Evolutionary conservation across 2,888 invertebrate species (phyloP).

Genomic region (Noctuana brunneofusca): DNA sequence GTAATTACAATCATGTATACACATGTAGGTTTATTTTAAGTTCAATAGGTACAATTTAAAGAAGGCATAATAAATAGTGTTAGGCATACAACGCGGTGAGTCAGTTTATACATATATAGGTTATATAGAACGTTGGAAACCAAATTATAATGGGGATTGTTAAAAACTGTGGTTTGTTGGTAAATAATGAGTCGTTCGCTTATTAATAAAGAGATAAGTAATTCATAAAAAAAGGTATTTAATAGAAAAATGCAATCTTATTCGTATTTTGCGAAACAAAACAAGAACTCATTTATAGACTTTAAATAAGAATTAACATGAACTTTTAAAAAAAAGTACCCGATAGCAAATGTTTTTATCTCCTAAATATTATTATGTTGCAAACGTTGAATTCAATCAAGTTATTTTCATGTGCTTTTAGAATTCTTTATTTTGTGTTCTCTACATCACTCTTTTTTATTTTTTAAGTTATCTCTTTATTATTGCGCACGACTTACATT

Average conservation of each 20-base stretch:
- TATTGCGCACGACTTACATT: neutral
- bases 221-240: too few species aligned
- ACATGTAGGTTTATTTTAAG: conserved; percentile 38
- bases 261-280: too few species aligned
- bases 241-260: too few species aligned
- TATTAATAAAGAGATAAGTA: conserved; percentile 28
- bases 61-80: conserved; percentile 28
- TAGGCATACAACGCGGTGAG: conserved; percentile 21
- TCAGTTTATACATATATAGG: conserved; percentile 9
- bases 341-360: neutral
- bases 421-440: neutral
- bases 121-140: conserved; percentile 24
- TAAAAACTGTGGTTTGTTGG: conserved; percentile 34
- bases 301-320: too few species aligned
- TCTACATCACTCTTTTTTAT: conserved; percentile 14
- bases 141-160: conserved; percentile 33
- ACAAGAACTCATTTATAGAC: too few species aligned
- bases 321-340: neutral
- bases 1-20: too few species aligned
- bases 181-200: conserved; percentile 6
- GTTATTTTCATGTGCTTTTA: neutral
- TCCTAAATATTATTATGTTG: neutral
- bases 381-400: too few species aligned
- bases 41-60: conserved; percentile 61
- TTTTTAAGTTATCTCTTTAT: conserved; percentile 7